Base-by-base conservation (phyloP, 2,888 invertebrate genomes). In the Choristoneura rosaceana region DNA sequence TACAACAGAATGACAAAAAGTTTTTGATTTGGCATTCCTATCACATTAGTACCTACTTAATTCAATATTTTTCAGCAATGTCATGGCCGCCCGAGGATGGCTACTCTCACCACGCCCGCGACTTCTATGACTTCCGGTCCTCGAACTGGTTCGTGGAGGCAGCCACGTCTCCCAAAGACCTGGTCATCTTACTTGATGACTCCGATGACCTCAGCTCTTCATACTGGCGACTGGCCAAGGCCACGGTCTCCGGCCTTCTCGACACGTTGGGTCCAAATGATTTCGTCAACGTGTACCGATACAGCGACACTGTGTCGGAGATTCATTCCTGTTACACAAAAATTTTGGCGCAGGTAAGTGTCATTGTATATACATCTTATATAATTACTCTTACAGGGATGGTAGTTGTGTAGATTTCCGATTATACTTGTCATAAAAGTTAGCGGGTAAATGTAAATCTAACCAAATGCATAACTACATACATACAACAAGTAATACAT, bases 81-180 rank as follows among this genome's bases (percentile, higher is more conserved):
- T 96, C 97, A 25, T 97, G 98, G 98, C 97, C 97, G 17, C 97
- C 97, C 34, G 96, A 96, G 89, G 96, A 96, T 79, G 96, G 96
- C 66, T 96, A 96, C 78, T 96, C 97, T 66, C 95, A 96, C 82
- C 98, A 97, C 85, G 97, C 96, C 78, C 96, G 97, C 71, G 96
- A 96, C 77, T 96, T 99, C 83, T 99, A 99, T 94, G 99, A 99
- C 93, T 99, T 98, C 86, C 96, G 99, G 47, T 96, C 98, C 12
- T 96, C 98, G 60, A 96, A 97, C 82, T 99, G 99, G 99, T 99
- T 99, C 90, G 97, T 99, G 12, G 98, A 98, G 80, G 99, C 99
- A 0, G 99, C 99, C 14, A 98, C 99, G 7, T 99, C 99, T 74
- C 98, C 99, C 0, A 99, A 99, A 90, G 99, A 99, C 91, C 95